These are phyloP conservation scores for Cephus pygmeus DNA, from an alignment of 2,888 invertebrate species.

Conservation along the genomic window DNA sequence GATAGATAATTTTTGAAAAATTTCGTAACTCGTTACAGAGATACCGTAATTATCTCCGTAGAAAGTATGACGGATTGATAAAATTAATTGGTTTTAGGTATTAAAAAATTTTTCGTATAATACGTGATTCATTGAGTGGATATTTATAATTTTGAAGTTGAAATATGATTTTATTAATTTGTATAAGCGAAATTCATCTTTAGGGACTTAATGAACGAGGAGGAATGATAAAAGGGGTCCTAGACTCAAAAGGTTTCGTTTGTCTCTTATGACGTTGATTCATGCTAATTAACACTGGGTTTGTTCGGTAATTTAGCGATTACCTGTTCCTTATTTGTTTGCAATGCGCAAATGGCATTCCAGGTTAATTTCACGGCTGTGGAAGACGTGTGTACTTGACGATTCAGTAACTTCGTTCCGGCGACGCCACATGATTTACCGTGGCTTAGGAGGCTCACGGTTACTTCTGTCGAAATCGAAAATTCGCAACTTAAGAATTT, in stretches of 20 bases:
- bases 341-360: not conserved
- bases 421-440: constrained; percentile 17
- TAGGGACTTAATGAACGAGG: not conserved
- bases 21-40: not conserved
- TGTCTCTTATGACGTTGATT: no score
- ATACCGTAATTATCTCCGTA: not conserved
- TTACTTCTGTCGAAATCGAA: not conserved
- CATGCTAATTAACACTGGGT: not conserved
- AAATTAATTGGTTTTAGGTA: not conserved
- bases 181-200: not conserved
- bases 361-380: constrained; percentile 25
- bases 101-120: constrained; percentile 3
- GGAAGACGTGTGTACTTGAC: constrained; percentile 24
- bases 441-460: not conserved
- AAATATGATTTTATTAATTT: not conserved
- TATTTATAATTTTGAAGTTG: constrained; percentile 12
- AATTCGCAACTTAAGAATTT: not conserved
- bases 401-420: constrained; percentile 37
- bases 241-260: not conserved
- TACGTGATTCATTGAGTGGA: constrained; percentile 16
- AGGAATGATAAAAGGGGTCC: not conserved
- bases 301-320: not conserved
- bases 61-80: not conserved
- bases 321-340: not conserved
- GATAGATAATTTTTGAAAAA: not conserved